These are phyloP conservation scores for Tachuris rubrigastra DNA, from an alignment of 2,113 vertebrate genomes.

Conservation along the genomic window DNA sequence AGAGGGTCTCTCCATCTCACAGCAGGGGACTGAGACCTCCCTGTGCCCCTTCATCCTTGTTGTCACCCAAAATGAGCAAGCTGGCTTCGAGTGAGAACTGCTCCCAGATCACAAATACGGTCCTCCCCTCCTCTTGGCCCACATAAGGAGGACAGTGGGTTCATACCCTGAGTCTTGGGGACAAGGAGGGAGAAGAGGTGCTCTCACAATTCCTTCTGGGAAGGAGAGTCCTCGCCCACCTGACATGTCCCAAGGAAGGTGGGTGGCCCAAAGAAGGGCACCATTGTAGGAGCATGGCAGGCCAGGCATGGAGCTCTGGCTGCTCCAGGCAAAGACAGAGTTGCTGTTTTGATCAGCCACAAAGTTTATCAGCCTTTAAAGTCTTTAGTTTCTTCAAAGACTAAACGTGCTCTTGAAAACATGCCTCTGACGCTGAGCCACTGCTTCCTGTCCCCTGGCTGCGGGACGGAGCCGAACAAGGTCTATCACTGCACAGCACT, in stretches of 20 bases:
- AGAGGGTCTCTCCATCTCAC: neutral
- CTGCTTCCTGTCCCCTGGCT: neutral
- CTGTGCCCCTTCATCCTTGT: accelerated
- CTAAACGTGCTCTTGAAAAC: neutral
- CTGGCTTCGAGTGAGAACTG: neutral
- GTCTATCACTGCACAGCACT: neutral
- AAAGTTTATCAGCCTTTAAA: neutral
- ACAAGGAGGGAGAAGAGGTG: neutral
- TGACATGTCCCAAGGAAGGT: neutral
- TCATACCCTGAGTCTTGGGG: neutral
- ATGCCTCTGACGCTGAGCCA: accelerated
- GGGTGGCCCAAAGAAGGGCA: neutral
- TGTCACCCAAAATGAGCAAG: neutral
- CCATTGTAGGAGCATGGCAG: neutral
- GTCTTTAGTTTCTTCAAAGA: neutral
- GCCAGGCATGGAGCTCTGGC: neutral
- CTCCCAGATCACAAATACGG: neutral
- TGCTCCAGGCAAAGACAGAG: neutral
- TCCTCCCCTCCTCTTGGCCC: neutral
- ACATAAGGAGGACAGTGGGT: neutral
- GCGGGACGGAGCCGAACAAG: neutral
- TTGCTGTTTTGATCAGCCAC: neutral
- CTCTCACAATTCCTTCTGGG: neutral
- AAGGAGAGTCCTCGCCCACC: neutral
- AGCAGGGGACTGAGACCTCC: neutral